These are phyloP conservation scores for Sarcophaga caerulescens DNA, from an alignment of 2,888 invertebrate genomes.

Conservation along the genomic window DNA sequence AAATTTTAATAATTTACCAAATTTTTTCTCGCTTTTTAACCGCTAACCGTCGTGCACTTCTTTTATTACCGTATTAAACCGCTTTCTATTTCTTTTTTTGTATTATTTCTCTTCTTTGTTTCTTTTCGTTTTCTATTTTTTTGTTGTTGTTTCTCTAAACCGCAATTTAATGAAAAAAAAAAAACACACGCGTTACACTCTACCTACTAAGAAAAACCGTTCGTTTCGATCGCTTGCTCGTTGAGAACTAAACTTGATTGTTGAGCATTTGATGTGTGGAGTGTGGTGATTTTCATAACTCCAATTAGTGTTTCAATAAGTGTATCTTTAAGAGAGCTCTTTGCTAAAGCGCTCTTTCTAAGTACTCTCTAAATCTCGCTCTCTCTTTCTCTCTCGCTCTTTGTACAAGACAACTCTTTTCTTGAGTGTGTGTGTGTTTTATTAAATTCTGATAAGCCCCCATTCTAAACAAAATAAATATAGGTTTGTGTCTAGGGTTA, in stretches of 20 bases:
- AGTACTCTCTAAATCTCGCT: no score
- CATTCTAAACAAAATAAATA: neutral
- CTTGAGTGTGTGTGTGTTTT: neutral
- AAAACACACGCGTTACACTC: conserved; percentile 22
- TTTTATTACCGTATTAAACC: conserved; percentile 68
- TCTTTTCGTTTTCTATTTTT: conserved; percentile 19
- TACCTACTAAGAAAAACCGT: conserved; percentile 54
- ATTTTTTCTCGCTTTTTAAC: neutral
- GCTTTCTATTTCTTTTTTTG: conserved; percentile 67
- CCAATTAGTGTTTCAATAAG: conserved; percentile 46
- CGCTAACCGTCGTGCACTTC: conserved; percentile 48
- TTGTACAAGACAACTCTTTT: no score
- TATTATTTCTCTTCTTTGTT: conserved; percentile 67
- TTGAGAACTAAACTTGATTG: conserved; percentile 69
- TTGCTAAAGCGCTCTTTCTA: neutral
- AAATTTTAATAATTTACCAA: neutral
- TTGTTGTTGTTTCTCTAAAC: conserved; percentile 43
- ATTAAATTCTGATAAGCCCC: conserved; percentile 43
- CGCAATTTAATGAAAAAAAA: conserved; percentile 46
- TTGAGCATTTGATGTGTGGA: conserved; percentile 62
- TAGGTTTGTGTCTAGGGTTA: conserved; percentile 51
- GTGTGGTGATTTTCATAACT: conserved; percentile 48
- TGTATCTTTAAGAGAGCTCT: conserved; percentile 10
- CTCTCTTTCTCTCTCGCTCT: neutral
- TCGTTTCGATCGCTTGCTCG: conserved; percentile 69